Percentiles rank a stretch among this genome's conserved stretches.
These are phyloP conservation scores for Osmerus mordax DNA, from an alignment of 2,113 vertebrate species.

Conservation along the genomic window DNA sequence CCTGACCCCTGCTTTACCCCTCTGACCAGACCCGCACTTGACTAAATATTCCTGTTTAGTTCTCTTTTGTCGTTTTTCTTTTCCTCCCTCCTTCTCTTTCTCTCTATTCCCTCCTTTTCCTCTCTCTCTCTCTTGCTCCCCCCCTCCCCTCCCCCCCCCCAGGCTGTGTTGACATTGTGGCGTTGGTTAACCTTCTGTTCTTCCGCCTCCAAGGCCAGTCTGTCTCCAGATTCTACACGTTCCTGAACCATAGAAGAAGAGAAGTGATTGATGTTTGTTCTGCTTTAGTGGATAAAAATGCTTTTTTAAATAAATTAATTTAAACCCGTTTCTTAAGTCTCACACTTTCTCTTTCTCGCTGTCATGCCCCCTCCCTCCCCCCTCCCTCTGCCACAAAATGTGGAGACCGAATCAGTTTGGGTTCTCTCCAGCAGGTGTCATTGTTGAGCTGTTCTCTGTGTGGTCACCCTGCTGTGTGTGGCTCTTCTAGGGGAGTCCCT, in stretches of 20 bases:
- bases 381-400: too few species aligned
- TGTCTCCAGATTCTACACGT: constrained; percentile 66
- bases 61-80: constrained; percentile 55
- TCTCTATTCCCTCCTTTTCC: constrained; percentile 20
- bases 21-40: constrained; percentile 80
- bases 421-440: too few species aligned
- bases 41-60: constrained; percentile 52
- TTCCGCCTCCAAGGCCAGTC: constrained; percentile 50
- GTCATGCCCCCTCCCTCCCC: too few species aligned
- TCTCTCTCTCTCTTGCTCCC: constrained; percentile 56
- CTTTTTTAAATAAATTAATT: constrained; percentile 78
- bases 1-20: too few species aligned
- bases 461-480: too few species aligned
- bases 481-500: too few species aligned
- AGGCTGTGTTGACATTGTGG: constrained; percentile 64
- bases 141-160: constrained; percentile 29
- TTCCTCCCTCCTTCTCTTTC: constrained; percentile 36
- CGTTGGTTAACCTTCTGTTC: constrained; percentile 56
- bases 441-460: too few species aligned
- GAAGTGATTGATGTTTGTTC: constrained; percentile 66
- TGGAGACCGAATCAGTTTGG: too few species aligned
- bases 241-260: constrained; percentile 59
- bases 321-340: constrained; percentile 51
- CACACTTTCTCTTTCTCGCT: background rate
- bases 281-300: constrained; percentile 72